Evolutionary conservation across 2,797 vertebrate genomes (phyloP).

Genomic region (Bovichtus diacanthus): DNA sequence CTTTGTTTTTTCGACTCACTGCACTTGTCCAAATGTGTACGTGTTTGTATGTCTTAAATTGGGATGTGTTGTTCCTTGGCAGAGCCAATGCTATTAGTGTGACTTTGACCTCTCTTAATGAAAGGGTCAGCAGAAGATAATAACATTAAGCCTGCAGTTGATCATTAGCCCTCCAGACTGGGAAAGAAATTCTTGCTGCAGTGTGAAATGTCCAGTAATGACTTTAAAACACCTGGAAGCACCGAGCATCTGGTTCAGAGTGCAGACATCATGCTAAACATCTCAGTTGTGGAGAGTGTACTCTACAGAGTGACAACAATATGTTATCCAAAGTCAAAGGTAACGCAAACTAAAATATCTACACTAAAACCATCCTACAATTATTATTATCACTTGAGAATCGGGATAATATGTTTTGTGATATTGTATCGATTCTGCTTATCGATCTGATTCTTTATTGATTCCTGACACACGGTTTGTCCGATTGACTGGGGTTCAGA

Average conservation of each 20-base stretch:
- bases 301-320: not conserved
- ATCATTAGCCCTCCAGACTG: conserved; percentile 36
- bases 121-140: conserved; percentile 53
- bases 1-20: conserved; percentile 1
- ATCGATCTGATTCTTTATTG: not conserved
- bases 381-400: no score
- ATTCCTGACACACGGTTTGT: not conserved
- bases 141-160: conserved; percentile 47
- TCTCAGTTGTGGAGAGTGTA: not conserved
- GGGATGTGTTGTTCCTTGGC: conserved; percentile 9
- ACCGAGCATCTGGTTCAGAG: not conserved
- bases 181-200: not conserved
- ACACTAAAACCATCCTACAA: not conserved
- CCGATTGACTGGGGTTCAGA: not conserved
- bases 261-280: not conserved
- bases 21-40: not conserved
- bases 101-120: conserved; percentile 47
- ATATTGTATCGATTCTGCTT: not conserved
- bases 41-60: conserved; percentile 3
- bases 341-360: not conserved
- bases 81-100: conserved; percentile 21
- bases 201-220: conserved; percentile 11
- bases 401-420: no score
- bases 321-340: not conserved
- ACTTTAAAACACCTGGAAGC: not conserved